A percentile compares a stretch with the other conserved stretches of the same genome.
Evolutionary conservation across 2,888 invertebrate species (phyloP).

Genomic region (Podabrus alpinus): DNA sequence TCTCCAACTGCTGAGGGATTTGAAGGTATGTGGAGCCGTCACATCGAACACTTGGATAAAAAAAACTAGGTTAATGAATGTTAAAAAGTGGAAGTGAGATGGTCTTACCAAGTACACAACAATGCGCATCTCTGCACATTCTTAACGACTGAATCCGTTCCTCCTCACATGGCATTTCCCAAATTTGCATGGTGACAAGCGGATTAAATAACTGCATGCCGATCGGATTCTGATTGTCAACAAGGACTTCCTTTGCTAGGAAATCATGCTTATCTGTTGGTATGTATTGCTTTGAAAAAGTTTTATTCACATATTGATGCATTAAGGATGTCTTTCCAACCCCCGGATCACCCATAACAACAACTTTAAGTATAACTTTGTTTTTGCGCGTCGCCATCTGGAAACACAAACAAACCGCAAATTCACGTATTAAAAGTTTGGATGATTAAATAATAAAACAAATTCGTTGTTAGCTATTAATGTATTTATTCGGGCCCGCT

Average conservation of each 20-base stretch:
- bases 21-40: conserved; percentile 96
- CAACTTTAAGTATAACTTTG: conserved; percentile 95
- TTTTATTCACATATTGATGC: conserved; percentile 99
- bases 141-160: conserved; percentile 98
- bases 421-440: too few species aligned
- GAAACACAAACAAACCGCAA: conserved; percentile 10
- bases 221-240: conserved; percentile 98
- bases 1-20: conserved; percentile 98
- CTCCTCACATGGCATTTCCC: conserved; percentile 99
- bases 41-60: conserved; percentile 85
- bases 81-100: neutral
- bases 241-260: conserved; percentile 97
- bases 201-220: too few species aligned
- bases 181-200: conserved; percentile 99
- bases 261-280: conserved; percentile 99
- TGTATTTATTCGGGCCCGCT: too few species aligned
- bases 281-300: conserved; percentile 99
- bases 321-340: conserved; percentile 99
- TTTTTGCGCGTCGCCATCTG: conserved; percentile 93
- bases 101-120: conserved; percentile 82
- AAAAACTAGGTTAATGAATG: neutral
- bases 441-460: too few species aligned
- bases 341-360: conserved; percentile 96
- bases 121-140: conserved; percentile 98
- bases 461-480: too few species aligned